Percentiles rank a stretch among this genome's conserved stretches.
These are phyloP conservation scores for Zoanthus sansibaricus DNA, from an alignment of 92 coral and sea anemone species.

Conservation along the genomic window DNA sequence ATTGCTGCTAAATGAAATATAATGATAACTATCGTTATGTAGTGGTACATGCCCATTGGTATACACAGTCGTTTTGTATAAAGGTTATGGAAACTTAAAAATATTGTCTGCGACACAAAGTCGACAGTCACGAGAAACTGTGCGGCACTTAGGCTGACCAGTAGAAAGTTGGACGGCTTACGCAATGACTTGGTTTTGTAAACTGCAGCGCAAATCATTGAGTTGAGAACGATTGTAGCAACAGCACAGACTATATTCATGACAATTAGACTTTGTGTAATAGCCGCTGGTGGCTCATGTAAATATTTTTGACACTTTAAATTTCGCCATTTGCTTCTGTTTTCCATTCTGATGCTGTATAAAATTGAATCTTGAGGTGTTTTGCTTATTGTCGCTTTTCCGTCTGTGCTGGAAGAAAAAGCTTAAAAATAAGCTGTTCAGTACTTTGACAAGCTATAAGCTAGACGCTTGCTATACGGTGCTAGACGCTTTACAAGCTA, in stretches of 20 bases:
- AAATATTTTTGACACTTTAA: background rate
- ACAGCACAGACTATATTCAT: background rate
- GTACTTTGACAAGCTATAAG: background rate
- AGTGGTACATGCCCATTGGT: background rate
- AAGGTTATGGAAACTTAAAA: background rate
- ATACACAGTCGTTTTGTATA: background rate
- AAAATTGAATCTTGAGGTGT: background rate
- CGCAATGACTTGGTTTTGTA: slow-evolving; percentile 7
- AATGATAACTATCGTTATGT: background rate
- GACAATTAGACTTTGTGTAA: background rate
- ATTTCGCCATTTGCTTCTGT: background rate
- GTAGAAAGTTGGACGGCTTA: background rate
- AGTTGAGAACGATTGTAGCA: slow-evolving; percentile 4
- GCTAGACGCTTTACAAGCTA: no score
- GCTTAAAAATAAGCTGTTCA: background rate
- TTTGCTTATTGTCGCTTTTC: background rate
- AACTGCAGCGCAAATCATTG: slow-evolving; percentile 17
- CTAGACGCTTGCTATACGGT: background rate
- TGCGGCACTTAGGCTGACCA: background rate
- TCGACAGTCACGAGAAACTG: background rate
- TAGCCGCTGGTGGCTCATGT: background rate
- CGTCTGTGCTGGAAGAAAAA: background rate
- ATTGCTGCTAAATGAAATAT: slow-evolving; percentile 29
- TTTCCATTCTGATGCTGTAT: background rate
- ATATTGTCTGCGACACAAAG: background rate